Base-by-base conservation (phyloP, 1,140 invertebrate genomes). In the Penaeus vannamei region DNA sequence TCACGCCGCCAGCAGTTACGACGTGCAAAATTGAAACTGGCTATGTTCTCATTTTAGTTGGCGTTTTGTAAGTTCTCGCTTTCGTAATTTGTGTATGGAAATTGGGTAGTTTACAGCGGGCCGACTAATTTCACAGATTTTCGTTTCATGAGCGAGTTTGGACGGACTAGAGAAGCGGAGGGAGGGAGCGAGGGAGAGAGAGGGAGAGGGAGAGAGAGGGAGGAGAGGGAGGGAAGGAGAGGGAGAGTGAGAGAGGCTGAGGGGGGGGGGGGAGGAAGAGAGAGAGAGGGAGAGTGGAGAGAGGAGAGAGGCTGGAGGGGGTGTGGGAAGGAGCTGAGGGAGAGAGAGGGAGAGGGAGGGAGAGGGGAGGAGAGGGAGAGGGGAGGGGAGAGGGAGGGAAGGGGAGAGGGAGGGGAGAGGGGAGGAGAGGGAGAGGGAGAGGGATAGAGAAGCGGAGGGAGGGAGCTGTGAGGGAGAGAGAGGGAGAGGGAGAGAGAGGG, bases 41-140 rank as follows among this genome's bases (percentile, higher is more conserved):
- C 82, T 46, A 84, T 89, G 87, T 89, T 80, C 83, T 89, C 87
- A 85, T 89, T 89, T 89, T 89, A 77, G 87, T 66, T 60, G 87
- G 76, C 87, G 79, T 89, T 89, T 89, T 89, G 87, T 89, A 89
- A 89, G 69, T 89, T 89, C 83, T 85, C 72, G 87, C 60, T 26
- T 84, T 64, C 82, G 87, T 81, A 89, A 89, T 89, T 89, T 89
- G 87, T 89, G 83, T 89, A 89, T 89, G 87, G 87, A 89, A 89
- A 89, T 89, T 85, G 87, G 86, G 46, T 82, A 82, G 82, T 89
- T 79, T 85, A 89, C 83, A 89, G 82, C 82, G 84, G 60, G 14
- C 59, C 82, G 87, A 85, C 87, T 89, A 89, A 89, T 89, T 89
- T 89, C 87, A 89, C 86, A 88, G 86, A 88, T 88, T 88, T 88